Evolutionary conservation across 2,888 invertebrate species (phyloP).

Genomic region (Stegana nigrithorax): DNA sequence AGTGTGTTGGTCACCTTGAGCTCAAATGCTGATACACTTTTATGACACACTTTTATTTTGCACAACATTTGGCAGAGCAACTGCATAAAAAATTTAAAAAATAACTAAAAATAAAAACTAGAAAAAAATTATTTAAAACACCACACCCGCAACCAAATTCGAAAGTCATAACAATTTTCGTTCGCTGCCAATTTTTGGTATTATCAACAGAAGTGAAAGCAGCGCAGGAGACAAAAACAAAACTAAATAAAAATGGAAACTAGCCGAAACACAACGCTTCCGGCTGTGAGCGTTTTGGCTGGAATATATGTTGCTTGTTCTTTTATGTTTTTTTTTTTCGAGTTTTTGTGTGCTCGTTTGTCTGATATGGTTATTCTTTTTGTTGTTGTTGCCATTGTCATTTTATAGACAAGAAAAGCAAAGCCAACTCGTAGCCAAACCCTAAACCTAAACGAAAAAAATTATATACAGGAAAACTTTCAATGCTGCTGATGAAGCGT

Average conservation of each 20-base stretch:
- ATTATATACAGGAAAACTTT: not conserved
- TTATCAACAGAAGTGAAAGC: constrained; percentile 13
- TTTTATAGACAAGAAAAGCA: constrained; percentile 10
- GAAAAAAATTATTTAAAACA: not conserved
- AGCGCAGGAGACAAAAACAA: too few species aligned
- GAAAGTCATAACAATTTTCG: constrained; percentile 6
- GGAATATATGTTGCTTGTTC: not conserved
- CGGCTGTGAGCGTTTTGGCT: constrained; percentile 9
- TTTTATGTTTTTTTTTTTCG: not conserved
- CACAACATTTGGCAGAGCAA: constrained; percentile 55
- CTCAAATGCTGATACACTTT: constrained; percentile 38
- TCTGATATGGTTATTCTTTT: not conserved
- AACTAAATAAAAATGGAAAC: too few species aligned
- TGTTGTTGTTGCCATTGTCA: not conserved
- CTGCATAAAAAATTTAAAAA: not conserved
- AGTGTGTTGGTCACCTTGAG: constrained; percentile 32
- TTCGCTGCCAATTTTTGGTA: constrained; percentile 11
- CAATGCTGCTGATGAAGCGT: constrained; percentile 18
- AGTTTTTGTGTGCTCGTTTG: constrained; percentile 1
- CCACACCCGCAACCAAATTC: not conserved
- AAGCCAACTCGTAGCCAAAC: too few species aligned
- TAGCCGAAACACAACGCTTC: too few species aligned
- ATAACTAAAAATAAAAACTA: not conserved
- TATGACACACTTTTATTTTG: constrained; percentile 56
- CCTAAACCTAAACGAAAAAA: not conserved